Conservation (phyloP, 1,140 invertebrate species). For the Drosophila sechellia region DNA sequence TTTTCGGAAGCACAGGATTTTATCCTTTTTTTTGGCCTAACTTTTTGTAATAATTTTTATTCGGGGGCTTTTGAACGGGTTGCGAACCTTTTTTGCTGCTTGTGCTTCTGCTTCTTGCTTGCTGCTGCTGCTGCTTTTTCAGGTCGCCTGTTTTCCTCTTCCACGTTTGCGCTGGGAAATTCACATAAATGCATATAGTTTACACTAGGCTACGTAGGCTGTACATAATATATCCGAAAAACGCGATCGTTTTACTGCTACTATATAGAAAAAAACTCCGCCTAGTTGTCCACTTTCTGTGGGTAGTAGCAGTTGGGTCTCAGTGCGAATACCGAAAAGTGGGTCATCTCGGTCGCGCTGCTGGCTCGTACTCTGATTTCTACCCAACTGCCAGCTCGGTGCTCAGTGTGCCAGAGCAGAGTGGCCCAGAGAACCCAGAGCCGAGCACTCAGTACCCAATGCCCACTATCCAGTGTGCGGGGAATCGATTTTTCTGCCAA, state of each 20-base stretch:
- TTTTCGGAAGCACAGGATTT: conserved; percentile 24
- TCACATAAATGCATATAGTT: conserved; percentile 82
- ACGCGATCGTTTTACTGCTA: conserved; percentile 40
- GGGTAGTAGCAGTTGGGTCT: conserved; percentile 68
- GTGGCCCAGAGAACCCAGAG: conserved; percentile 60
- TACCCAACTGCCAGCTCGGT: conserved; percentile 61
- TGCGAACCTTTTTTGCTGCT: conserved; percentile 75
- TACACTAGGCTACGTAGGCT: conserved; percentile 71
- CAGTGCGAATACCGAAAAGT: conserved; percentile 84
- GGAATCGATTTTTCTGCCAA: conserved; percentile 78
- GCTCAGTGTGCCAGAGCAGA: conserved; percentile 42
- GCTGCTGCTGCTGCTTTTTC: conserved; percentile 65
- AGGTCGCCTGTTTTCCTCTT: conserved; percentile 71
- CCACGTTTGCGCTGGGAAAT: conserved; percentile 70
- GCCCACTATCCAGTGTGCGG: conserved; percentile 42
- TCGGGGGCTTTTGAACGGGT: conserved; percentile 9
- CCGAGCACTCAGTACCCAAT: conserved; percentile 30
- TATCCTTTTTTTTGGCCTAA: conserved; percentile 1
- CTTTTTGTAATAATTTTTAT: conserved; percentile 1
- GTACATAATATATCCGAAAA: conserved; percentile 74
- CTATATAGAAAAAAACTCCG: conserved; percentile 68
- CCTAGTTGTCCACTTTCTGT: conserved; percentile 54
- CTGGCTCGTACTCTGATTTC: conserved; percentile 79
- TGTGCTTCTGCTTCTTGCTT: conserved; percentile 52
- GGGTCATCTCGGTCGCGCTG: conserved; percentile 83